These are phyloP conservation scores for Pterostichus madidus DNA, from an alignment of 2,888 invertebrate species.

Conservation along the genomic window DNA sequence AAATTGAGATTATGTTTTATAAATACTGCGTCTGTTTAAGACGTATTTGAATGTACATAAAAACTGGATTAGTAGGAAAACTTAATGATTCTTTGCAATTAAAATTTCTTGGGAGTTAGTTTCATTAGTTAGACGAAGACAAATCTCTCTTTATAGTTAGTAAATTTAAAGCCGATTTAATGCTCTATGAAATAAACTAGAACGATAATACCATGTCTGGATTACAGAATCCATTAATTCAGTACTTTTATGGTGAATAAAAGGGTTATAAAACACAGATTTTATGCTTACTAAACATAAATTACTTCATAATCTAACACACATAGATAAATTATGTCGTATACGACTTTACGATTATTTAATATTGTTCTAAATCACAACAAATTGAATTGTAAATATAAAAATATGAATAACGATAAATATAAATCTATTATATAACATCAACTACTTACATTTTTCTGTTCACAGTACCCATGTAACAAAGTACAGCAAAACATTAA, in stretches of 20 bases:
- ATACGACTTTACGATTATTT: not conserved
- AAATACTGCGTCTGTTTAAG: no score
- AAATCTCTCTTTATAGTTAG: slow-evolving; percentile 11
- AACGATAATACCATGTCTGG: not conserved
- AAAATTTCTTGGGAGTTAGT: not conserved
- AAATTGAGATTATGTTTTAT: no score
- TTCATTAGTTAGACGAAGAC: slow-evolving; percentile 4
- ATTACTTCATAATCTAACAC: slow-evolving; percentile 29
- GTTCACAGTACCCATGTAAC: not conserved
- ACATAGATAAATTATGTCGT: not conserved
- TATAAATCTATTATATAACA: slow-evolving; percentile 1
- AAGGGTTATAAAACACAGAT: slow-evolving; percentile 34
- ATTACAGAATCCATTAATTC: slow-evolving; percentile 8
- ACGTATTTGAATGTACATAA: no score
- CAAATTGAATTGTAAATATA: not conserved
- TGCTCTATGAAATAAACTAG: slow-evolving; percentile 10
- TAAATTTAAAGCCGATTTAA: slow-evolving; percentile 2
- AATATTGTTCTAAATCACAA: not conserved
- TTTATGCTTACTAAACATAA: slow-evolving; percentile 36
- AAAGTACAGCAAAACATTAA: slow-evolving; percentile 45
- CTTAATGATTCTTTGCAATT: not conserved
- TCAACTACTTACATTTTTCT: not conserved
- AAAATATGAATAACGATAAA: slow-evolving; percentile 13
- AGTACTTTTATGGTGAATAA: slow-evolving; percentile 14
- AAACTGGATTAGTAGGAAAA: not conserved